phyloP scores from a whole-genome alignment of 2,797 vertebrate genomes.

The Chaetophractus vellerosus region DNA sequence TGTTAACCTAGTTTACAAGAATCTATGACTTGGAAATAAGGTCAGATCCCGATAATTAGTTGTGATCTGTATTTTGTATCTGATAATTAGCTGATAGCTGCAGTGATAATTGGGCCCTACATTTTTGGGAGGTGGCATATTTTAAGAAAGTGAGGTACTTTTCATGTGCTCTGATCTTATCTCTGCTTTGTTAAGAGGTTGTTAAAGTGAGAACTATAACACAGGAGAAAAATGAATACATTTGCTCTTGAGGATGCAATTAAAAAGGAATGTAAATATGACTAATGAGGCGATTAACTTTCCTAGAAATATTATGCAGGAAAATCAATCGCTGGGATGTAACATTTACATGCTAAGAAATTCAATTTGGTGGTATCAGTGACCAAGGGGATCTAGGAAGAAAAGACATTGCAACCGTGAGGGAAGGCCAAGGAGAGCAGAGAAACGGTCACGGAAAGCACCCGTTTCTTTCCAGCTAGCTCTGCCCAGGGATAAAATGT shows the following conservation, averaged over 20 bases:
- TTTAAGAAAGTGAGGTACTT: conserved; percentile 72
- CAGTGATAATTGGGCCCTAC: conserved; percentile 81
- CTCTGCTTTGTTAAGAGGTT: conserved; percentile 69
- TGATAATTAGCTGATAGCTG: conserved; percentile 82
- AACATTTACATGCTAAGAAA: conserved; percentile 46
- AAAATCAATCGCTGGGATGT: conserved; percentile 48
- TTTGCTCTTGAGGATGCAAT: conserved; percentile 83
- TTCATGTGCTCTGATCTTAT: conserved; percentile 64
- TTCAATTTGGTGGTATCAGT: neutral
- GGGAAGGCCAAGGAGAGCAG: neutral
- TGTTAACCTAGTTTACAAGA: conserved; percentile 73
- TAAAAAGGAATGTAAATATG: conserved; percentile 85
- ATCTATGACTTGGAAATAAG: conserved; percentile 80
- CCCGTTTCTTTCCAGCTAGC: neutral
- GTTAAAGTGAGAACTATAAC: conserved; percentile 76
- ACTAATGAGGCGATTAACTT: conserved; percentile 84
- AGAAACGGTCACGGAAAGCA: neutral
- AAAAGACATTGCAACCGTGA: neutral
- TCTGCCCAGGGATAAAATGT: conserved; percentile 35
- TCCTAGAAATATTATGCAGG: conserved; percentile 73
- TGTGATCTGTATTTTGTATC: conserved; percentile 83
- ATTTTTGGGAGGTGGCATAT: conserved; percentile 76
- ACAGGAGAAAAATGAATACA: conserved; percentile 69
- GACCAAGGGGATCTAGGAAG: conserved; percentile 46
- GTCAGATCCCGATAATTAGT: conserved; percentile 83